These are phyloP conservation scores for Apogon talboti DNA, from an alignment of 2,797 vertebrate genomes.

Conservation along the genomic window DNA sequence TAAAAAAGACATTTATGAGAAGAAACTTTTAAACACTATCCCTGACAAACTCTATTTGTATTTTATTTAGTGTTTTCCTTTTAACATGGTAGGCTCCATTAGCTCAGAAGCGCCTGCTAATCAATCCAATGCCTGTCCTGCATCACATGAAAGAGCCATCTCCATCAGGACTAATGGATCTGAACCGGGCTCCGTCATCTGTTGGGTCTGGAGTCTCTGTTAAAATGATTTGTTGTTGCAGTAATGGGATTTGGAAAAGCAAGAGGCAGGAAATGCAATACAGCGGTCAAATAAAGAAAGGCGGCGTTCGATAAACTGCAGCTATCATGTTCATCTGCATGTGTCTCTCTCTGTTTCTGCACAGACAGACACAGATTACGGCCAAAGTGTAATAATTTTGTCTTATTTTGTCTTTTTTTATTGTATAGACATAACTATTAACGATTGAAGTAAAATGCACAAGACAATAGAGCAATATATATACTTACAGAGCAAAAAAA, in stretches of 20 bases:
- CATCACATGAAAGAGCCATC: slow-evolving; percentile 4
- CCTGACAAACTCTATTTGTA: neutral
- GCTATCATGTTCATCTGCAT: slow-evolving; percentile 6
- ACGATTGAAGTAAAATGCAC: too few species aligned
- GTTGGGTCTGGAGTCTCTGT: slow-evolving; percentile 27
- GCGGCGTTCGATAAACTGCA: slow-evolving; percentile 10
- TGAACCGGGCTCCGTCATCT: slow-evolving; percentile 6
- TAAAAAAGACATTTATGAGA: neutral
- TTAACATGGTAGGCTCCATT: slow-evolving; percentile 4
- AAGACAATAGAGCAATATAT: too few species aligned
- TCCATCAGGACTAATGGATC: slow-evolving; percentile 17
- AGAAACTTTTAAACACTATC: neutral
- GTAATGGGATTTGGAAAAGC: slow-evolving; percentile 32
- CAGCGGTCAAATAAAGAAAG: neutral
- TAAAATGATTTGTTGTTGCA: slow-evolving; percentile 24
- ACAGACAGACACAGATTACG: neutral
- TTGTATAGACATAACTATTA: too few species aligned
- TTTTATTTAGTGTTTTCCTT: neutral
- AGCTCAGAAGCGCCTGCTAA: slow-evolving; percentile 7
- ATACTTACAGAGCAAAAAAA: too few species aligned
- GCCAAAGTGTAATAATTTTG: too few species aligned
- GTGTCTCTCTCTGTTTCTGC: neutral
- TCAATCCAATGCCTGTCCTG: slow-evolving; percentile 6
- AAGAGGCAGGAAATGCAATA: slow-evolving; percentile 14
- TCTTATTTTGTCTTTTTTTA: too few species aligned